Base-by-base conservation (phyloP, 1,140 invertebrate genomes). In the Sitodiplosis mosellana region DNA sequence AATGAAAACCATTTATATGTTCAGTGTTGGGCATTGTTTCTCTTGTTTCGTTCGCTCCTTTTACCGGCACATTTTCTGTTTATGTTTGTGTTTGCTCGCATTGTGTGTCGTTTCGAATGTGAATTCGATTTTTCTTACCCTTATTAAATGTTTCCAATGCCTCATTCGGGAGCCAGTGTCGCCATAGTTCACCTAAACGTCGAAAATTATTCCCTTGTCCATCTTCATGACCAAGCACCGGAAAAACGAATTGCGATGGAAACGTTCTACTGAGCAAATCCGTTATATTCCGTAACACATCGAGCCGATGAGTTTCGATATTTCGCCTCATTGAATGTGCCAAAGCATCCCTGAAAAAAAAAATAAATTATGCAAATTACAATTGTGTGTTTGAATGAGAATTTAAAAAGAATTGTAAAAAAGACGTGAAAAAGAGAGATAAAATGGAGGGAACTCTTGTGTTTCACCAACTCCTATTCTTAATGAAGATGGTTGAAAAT, bases 221-320 rank as follows among this genome's bases (percentile, higher is more conserved):
- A 56, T 87, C 83, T 56, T 84, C 80, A 61, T 85, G 81, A 1
- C 84, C 84, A 48, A 87, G 60, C 1, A 82, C 83, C 2, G 84
- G 83, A 57, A 87, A 87, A 20, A 87, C 79, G 57, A 85, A 87
- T 58, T 84, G 80, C 43, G 77, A 80, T 48, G 76, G 78, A 64
- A 87, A 87, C 17, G 82, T 83, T 54, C 75, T 74, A 20, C 75
- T 72, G 46, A 87, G 67, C 38, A 87, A 64, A 53, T 84, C 77
- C 0, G 83, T 87, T 20, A 87, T 73, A 62, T 86, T 86, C 52
- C 80, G 72, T 38, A 86, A 66, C 20, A 80, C 73, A 53, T 78
- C 73, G 53, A 82, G 60, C 53, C 80, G 77, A 45, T 71, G 64
- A 51, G 74, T 72, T 45, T 77, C 75, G 49, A 60, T 73, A 51